phyloP scores from a whole-genome alignment of 2,888 invertebrate species.

The Platycheirus rosarum region DNA sequence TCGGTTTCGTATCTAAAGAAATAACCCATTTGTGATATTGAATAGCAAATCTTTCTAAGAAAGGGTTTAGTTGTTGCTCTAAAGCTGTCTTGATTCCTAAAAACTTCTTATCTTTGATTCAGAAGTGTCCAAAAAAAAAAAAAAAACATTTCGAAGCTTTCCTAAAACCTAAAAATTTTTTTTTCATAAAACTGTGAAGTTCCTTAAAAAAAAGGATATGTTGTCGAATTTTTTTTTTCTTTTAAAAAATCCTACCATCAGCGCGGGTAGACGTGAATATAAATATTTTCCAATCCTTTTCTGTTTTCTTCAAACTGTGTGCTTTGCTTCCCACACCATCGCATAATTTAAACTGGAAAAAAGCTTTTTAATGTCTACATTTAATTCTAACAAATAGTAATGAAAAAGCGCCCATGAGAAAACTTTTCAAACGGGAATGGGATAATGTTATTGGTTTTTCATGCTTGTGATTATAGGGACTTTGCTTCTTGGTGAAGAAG shows the following conservation, averaged over 20 bases:
- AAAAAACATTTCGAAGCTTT: too few relatives aligned
- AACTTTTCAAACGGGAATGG: constrained; percentile 42
- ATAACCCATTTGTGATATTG: constrained; percentile 27
- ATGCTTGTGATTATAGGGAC: constrained; percentile 40
- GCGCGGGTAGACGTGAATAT: not conserved
- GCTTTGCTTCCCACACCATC: not conserved
- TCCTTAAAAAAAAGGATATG: too few relatives aligned
- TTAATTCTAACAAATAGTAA: not conserved
- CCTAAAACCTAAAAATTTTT: too few relatives aligned
- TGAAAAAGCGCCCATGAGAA: constrained; percentile 3
- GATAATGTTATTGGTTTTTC: constrained; percentile 62
- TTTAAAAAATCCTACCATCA: too few relatives aligned
- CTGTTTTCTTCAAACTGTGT: not conserved
- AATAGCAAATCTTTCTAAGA: constrained; percentile 5
- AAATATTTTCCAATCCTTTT: not conserved
- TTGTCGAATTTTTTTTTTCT: too few relatives aligned
- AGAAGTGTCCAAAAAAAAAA: too few relatives aligned
- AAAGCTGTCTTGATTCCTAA: constrained; percentile 22
- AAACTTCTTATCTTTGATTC: too few relatives aligned
- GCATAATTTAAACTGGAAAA: constrained; percentile 4
- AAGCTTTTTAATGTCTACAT: constrained; percentile 31
- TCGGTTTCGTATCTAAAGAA: constrained; percentile 28
- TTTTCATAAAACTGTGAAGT: too few relatives aligned
- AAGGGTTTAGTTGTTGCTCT: constrained; percentile 25
- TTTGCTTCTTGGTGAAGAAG: constrained; percentile 57